phyloP scores from a whole-genome alignment of 2,888 invertebrate species.

The Lagria hirta region DNA sequence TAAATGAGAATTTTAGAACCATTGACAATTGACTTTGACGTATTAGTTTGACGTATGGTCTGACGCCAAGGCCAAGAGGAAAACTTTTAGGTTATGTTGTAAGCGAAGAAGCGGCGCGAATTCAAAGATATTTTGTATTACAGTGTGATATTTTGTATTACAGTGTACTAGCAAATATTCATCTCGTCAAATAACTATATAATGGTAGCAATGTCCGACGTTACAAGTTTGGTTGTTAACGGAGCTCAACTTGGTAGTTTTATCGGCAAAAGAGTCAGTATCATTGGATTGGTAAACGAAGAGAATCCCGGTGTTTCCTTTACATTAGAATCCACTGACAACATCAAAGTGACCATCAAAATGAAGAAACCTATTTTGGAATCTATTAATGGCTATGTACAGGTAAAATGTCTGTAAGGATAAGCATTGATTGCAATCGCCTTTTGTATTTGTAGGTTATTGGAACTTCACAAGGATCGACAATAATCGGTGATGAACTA shows the following conservation, averaged over 20 bases:
- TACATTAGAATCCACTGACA: constrained; percentile 45
- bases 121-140: no score
- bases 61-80: no score
- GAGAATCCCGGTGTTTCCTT: constrained; percentile 45
- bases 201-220: no score
- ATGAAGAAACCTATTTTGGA: constrained; percentile 42
- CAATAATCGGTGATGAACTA: constrained; percentile 37
- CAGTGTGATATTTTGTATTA: no score
- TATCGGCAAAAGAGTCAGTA: constrained; percentile 45
- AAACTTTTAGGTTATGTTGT: no score
- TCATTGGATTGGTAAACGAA: constrained; percentile 45
- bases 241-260: constrained; percentile 45
- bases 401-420: constrained; percentile 37
- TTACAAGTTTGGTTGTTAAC: no score
- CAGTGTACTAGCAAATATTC: no score
- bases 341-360: constrained; percentile 44
- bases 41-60: no score
- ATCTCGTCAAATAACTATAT: no score
- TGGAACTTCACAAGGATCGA: constrained; percentile 37
- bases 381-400: constrained; percentile 47
- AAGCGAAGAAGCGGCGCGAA: no score
- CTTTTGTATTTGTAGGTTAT: constrained; percentile 36
- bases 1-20: no score
- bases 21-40: no score
- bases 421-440: constrained; percentile 2